Conservation (phyloP, 2,888 invertebrate genomes). For the Cerastoderma edule region DNA sequence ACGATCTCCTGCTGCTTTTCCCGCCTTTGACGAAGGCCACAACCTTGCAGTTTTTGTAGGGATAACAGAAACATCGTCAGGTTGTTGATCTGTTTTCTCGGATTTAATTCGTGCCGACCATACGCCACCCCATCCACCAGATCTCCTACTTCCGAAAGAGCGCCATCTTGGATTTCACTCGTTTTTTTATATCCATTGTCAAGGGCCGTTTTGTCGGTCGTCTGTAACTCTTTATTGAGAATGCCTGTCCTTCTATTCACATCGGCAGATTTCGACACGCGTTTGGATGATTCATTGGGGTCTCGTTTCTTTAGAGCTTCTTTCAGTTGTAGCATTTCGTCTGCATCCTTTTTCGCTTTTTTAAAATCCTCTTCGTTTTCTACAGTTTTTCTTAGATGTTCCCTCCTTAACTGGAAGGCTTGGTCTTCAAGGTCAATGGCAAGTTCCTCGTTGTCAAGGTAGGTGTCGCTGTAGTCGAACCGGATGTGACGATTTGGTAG, state of each 20-base stretch:
- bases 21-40: not conserved
- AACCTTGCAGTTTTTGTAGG: conserved; percentile 40
- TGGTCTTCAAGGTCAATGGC: conserved; percentile 51
- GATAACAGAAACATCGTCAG: conserved; percentile 56
- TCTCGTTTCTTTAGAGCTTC: conserved; percentile 58
- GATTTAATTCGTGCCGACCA: too few relatives aligned
- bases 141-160: too few relatives aligned
- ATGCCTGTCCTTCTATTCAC: not conserved
- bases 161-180: too few relatives aligned
- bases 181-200: too few relatives aligned
- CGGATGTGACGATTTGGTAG: conserved; percentile 37
- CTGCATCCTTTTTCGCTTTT: conserved; percentile 55
- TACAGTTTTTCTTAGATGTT: conserved; percentile 44
- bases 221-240: too few relatives aligned
- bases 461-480: conserved; percentile 63
- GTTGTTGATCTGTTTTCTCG: conserved; percentile 35
- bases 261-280: conserved; percentile 33
- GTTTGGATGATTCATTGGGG: conserved; percentile 44
- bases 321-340: conserved; percentile 58
- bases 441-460: conserved; percentile 59
- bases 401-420: conserved; percentile 38
- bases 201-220: too few relatives aligned
- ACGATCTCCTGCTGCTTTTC: not conserved
- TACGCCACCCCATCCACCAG: too few relatives aligned
- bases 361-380: conserved; percentile 57